These are phyloP conservation scores for Dinomys branickii DNA, from an alignment of 2,113 vertebrate genomes.

Conservation along the genomic window DNA sequence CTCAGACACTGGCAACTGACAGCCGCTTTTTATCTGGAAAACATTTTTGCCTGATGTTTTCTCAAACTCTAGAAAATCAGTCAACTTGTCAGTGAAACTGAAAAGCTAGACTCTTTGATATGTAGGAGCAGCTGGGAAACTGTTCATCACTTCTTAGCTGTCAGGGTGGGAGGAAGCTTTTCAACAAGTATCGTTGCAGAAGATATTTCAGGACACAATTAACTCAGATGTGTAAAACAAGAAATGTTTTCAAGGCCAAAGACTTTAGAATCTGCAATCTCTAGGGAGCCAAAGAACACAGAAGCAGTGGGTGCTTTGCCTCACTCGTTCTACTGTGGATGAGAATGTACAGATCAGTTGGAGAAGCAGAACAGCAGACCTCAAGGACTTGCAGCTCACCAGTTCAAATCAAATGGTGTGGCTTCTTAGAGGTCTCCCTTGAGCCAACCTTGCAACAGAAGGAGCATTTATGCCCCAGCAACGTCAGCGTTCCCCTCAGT, in stretches of 20 bases:
- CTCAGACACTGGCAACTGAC: neutral
- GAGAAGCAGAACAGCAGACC: neutral
- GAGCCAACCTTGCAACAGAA: neutral
- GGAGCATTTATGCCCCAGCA: accelerated
- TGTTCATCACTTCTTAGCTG: slow-evolving; percentile 3
- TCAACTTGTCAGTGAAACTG: slow-evolving; percentile 53
- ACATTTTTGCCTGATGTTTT: slow-evolving; percentile 57
- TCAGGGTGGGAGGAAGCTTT: slow-evolving; percentile 45
- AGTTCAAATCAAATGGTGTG: neutral
- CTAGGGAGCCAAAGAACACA: neutral
- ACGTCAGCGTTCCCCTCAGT: accelerated
- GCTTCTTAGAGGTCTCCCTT: neutral
- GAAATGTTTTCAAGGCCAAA: slow-evolving; percentile 24
- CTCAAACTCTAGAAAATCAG: slow-evolving; percentile 48
- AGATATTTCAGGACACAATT: slow-evolving; percentile 50
- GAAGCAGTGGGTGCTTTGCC: neutral
- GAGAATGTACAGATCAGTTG: neutral
- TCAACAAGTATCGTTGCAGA: neutral
- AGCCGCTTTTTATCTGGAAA: slow-evolving; percentile 17
- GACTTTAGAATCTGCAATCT: neutral
- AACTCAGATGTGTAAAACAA: slow-evolving; percentile 12
- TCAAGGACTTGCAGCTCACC: neutral
- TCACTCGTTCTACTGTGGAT: neutral
- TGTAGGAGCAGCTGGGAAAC: slow-evolving; percentile 27
- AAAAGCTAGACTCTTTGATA: slow-evolving; percentile 63